Percentiles rank a stretch among this genome's conserved stretches.
These are phyloP conservation scores for Drosophila anomalata DNA, from an alignment of 2,888 invertebrate species.

Conservation along the genomic window DNA sequence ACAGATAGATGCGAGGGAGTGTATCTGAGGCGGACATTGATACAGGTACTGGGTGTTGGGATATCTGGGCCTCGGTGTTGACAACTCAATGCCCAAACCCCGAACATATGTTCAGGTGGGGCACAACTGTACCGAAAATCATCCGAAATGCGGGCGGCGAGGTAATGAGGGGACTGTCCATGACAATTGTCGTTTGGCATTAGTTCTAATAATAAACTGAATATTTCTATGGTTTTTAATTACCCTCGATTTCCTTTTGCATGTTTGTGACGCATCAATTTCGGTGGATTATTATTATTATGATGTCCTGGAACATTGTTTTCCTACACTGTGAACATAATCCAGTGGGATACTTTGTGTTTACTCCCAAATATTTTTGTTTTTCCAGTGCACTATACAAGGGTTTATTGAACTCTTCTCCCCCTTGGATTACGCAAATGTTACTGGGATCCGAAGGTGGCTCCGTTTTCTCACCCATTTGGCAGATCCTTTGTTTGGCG, in stretches of 20 bases:
- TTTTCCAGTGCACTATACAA: conserved; percentile 12
- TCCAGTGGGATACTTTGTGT: too few relatives aligned
- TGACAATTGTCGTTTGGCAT: conserved; percentile 60
- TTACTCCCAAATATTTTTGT: too few relatives aligned
- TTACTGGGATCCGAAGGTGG: conserved; percentile 17
- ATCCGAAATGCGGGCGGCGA: conserved; percentile 53
- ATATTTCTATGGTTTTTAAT: conserved; percentile 60
- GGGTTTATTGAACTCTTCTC: conserved; percentile 63
- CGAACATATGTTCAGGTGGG: conserved; percentile 54
- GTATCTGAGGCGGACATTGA: conserved; percentile 58
- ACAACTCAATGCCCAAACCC: conserved; percentile 53
- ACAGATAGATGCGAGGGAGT: conserved; percentile 16
- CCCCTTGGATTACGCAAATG: conserved; percentile 50
- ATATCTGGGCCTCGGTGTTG: conserved; percentile 32
- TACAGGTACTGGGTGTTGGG: conserved; percentile 61
- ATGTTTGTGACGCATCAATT: conserved; percentile 67
- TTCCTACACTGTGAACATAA: background rate
- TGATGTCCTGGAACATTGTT: conserved; percentile 20
- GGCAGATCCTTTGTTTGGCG: conserved; percentile 56
- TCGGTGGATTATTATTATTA: conserved; percentile 23
- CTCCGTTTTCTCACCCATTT: conserved; percentile 40
- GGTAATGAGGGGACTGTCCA: conserved; percentile 10
- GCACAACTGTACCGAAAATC: conserved; percentile 56
- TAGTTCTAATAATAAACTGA: conserved; percentile 65
- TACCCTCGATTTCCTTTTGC: conserved; percentile 52